phyloP scores from a whole-genome alignment of 2,888 invertebrate genomes.

The Omphaloscelis lunosa region DNA sequence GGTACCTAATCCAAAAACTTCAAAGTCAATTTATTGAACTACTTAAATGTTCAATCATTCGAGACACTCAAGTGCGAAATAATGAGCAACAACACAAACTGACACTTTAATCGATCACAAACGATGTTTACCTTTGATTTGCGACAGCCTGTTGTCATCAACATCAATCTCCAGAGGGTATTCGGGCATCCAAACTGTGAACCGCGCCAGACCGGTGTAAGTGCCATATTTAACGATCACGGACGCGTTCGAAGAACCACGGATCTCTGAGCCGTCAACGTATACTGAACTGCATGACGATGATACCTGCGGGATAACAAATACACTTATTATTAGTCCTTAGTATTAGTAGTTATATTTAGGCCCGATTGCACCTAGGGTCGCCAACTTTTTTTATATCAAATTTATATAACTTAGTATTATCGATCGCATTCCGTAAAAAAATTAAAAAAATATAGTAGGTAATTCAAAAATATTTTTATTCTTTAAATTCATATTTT shows the following conservation, averaged over 20 bases:
- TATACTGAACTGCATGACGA: conserved; percentile 99
- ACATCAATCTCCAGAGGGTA: conserved; percentile 97
- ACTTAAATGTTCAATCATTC: neutral
- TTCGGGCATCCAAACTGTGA: conserved; percentile 99
- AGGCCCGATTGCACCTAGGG: neutral
- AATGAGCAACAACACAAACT: conserved; percentile 34
- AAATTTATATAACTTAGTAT: too few species aligned
- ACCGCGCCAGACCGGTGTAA: conserved; percentile 96
- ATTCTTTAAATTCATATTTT: too few species aligned
- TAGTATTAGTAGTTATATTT: too few species aligned
- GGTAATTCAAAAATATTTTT: too few species aligned
- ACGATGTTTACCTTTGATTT: conserved; percentile 92
- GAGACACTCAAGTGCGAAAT: conserved; percentile 17
- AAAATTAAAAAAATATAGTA: too few species aligned
- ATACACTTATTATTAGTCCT: neutral
- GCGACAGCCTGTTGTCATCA: conserved; percentile 96
- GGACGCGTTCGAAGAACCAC: conserved; percentile 98
- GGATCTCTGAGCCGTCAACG: conserved; percentile 98
- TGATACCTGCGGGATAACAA: conserved; percentile 93
- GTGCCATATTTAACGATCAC: conserved; percentile 98
- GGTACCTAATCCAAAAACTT: conserved; percentile 7
- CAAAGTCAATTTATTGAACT: conserved; percentile 15
- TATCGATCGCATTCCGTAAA: too few species aligned
- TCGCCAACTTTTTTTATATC: too few species aligned
- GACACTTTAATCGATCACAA: conserved; percentile 11